phyloP scores from a whole-genome alignment of 37 sponge, comb jelly and placozoan species.

The Aplysina aerophoba region DNA sequence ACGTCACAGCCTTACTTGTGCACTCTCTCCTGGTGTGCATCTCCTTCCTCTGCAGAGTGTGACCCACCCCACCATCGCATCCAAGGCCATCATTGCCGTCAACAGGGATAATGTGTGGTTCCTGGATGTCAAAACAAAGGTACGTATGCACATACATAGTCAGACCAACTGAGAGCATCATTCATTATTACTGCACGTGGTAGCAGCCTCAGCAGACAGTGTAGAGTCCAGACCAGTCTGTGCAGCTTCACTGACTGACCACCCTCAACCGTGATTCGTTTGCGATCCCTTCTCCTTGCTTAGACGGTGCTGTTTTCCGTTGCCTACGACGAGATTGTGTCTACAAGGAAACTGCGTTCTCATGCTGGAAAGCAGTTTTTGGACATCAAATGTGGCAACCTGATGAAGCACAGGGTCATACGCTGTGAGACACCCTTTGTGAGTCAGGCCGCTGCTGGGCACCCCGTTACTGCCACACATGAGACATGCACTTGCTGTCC shows the following conservation, averaged over 20 bases:
- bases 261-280: background rate
- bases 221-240: too few relatives aligned
- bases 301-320: conserved; percentile 43
- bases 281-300: background rate
- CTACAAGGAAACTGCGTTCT: conserved; percentile 64
- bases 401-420: conserved; percentile 65
- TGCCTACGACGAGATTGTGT: conserved; percentile 58
- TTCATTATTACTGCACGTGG: too few relatives aligned
- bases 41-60: conserved; percentile 27
- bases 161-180: too few relatives aligned
- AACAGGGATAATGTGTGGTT: conserved; percentile 64
- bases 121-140: conserved; percentile 50
- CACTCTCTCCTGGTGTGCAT: background rate
- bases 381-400: conserved; percentile 75
- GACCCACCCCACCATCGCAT: conserved; percentile 42
- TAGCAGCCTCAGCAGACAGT: too few relatives aligned
- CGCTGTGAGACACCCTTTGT: conserved; percentile 75
- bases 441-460: background rate
- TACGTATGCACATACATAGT: too few relatives aligned
- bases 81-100: conserved; percentile 47
- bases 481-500: too few relatives aligned
- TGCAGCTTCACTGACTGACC: background rate
- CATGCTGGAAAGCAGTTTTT: conserved; percentile 64
- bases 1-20: background rate
- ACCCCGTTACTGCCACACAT: too few relatives aligned